These are phyloP conservation scores for Drosophila nr. fundita DNA, from an alignment of 2,888 invertebrate genomes.

Conservation along the genomic window DNA sequence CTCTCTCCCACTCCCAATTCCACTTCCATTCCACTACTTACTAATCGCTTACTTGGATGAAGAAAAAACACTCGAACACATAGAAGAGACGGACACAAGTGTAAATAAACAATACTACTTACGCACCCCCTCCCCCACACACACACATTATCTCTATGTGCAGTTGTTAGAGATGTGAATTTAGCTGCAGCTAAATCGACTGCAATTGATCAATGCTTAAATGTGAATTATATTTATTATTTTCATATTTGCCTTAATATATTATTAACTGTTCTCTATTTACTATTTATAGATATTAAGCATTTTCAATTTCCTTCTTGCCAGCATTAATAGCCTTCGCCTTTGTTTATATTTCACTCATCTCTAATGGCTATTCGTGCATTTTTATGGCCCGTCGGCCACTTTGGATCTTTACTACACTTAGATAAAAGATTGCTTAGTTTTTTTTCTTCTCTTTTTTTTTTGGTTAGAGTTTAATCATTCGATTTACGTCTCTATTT, in stretches of 20 bases:
- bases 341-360: constrained; percentile 4
- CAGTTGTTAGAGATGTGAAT: constrained; percentile 41
- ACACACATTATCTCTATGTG: constrained; percentile 11
- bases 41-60: constrained; percentile 68
- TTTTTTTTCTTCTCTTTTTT: constrained; percentile 22
- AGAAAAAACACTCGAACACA: constrained; percentile 51
- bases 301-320: background rate
- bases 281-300: background rate
- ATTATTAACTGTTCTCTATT: background rate
- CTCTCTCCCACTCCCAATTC: constrained; percentile 20
- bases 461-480: constrained; percentile 18
- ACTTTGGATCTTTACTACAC: constrained; percentile 42
- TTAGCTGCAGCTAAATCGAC: constrained; percentile 8
- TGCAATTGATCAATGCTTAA: too few species aligned
- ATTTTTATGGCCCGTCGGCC: constrained; percentile 37
- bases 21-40: constrained; percentile 18
- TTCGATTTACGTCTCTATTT: constrained; percentile 70
- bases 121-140: constrained; percentile 29
- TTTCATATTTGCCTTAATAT: background rate
- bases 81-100: constrained; percentile 42
- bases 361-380: constrained; percentile 27
- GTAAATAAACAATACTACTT: constrained; percentile 67
- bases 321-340: background rate
- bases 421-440: constrained; percentile 15
- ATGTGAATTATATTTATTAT: background rate